Evolutionary conservation across 2,113 vertebrate species (phyloP), one percentile per base, ranked within the genome.

Genomic region (Corynorhinus townsendii): DNA sequence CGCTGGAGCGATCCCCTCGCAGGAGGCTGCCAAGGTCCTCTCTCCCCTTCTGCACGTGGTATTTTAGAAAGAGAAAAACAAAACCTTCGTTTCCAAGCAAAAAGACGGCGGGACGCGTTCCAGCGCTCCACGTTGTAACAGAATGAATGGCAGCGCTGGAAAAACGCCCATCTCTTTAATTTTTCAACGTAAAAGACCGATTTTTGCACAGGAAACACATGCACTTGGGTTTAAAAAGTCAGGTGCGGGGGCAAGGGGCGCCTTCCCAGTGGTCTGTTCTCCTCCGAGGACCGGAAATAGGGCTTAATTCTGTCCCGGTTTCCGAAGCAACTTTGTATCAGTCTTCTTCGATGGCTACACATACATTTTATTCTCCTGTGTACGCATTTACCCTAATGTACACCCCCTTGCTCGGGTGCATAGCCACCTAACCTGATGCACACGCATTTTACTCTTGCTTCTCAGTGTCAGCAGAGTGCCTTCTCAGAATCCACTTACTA

Each of bases 241-340:
- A 87, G 95, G 45, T 24, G 68, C 0, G 35, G n/a, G 24, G 30
- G 2, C 10, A 26, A 66, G 43, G 38, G 76, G 26, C 90, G 19
- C 69, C 92, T 43, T 79, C 22, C 35, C 19, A 45, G 49, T 16
- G 69, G 54, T 40, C 30, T 28, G 75, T 45, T 59, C 84, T n/a
- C 9, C 76, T 49, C 43, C 0, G 49, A 79, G n/a, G 59, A 79
- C 16, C 30, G 52, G 89, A 66, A 35, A 77, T 43, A 71, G 19
- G 52, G 38, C 86, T 6, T 38, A 95, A 95, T 94, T 96, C 77
- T 16, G 52, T 89, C 24, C 1, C 14, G 95, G 59, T 54, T 95
- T 96, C 80, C 56, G 76, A 89, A 85, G 49, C 66, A 40, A 96
- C 91, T 95, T 82, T 91, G 64, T 69, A 62, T 7, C 26, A 56